Base-by-base conservation (phyloP, 2,888 invertebrate species). In the Protodeltote pygarga region DNA sequence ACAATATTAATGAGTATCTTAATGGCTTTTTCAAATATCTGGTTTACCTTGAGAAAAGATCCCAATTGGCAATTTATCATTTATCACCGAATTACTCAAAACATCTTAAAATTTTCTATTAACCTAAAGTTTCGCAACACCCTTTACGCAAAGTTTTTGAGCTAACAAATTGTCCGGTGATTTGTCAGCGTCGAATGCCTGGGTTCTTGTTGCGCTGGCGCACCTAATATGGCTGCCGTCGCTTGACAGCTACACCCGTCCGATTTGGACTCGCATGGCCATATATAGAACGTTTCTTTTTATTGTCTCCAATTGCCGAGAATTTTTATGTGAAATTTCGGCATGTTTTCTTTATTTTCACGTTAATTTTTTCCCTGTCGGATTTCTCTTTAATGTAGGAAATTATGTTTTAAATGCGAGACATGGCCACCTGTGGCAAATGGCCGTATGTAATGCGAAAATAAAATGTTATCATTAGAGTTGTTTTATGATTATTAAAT, bases 151-250 rank as follows among this genome's bases (percentile, higher is more conserved):
- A 52, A 44, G 53, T 63, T 75, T 75, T 71, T 72, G 63, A 68
- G 68, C 66, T 83, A 86, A 88, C 87, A 89, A 89, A 91, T 89
- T 85, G 85, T 78, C 77, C 71, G 75, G 87, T 83, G 85, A 91
- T 91, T 91, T 91, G 91, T 92, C 91, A 88, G 85, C 68, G 77
- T 74, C 77, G 81, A 71, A 83, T 85, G 77, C 82, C 81, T 78
- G 67, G 64, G 77, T 86, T 86, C 83, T 85, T 85, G 78, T 68
- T 71, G 76, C 76, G 81, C 74, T 49, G 70, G 77, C 78, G 77
- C 77, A 67, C 88, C 88, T 72, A 83, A 87, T 85, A 87, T 79
- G 89, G 90, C 78, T 57, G 71, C 63, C 67, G 62, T 54, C 65
- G 64, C 69, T 66, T 81, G 85, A 83, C 85, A 78, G 82, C 75